Percentiles rank a stretch among this genome's conserved stretches.
Evolutionary conservation across 2,113 vertebrate species (phyloP).

Genomic region (Spermophilus dauricus): DNA sequence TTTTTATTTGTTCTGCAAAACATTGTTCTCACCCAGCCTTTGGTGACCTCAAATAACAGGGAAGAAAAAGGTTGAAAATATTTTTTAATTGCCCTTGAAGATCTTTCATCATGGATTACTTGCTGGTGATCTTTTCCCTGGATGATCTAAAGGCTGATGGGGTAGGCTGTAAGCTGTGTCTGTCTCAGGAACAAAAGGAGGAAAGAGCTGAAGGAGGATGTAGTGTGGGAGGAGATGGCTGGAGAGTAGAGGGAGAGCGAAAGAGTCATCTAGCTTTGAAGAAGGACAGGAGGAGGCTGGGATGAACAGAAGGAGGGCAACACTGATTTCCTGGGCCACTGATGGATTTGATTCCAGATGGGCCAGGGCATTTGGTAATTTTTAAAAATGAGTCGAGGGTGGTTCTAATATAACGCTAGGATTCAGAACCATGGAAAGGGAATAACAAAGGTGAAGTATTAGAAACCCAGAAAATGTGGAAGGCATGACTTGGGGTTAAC

Average conservation of each 20-base stretch:
- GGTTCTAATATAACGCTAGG: not conserved
- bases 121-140: not conserved
- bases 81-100: not conserved
- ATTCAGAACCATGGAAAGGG: not conserved
- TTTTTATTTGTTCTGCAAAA: conserved; percentile 28
- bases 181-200: not conserved
- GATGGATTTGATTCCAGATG: not conserved
- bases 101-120: not conserved
- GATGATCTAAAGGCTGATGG: not conserved
- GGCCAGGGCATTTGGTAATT: not conserved
- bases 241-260: no score
- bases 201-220: not conserved
- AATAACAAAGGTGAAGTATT: not conserved
- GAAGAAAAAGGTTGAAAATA: conserved; percentile 46
- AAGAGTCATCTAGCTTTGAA: no score
- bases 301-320: not conserved
- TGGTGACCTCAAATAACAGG: not conserved
- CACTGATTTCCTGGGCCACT: not conserved
- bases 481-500: not conserved
- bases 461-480: not conserved
- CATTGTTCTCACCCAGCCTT: conserved; percentile 5
- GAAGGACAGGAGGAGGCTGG: not conserved
- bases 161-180: not conserved
- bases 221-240: not conserved
- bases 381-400: not conserved